Base-by-base conservation (phyloP, 2,113 vertebrate genomes). In the Sclerurus mexicanus region DNA sequence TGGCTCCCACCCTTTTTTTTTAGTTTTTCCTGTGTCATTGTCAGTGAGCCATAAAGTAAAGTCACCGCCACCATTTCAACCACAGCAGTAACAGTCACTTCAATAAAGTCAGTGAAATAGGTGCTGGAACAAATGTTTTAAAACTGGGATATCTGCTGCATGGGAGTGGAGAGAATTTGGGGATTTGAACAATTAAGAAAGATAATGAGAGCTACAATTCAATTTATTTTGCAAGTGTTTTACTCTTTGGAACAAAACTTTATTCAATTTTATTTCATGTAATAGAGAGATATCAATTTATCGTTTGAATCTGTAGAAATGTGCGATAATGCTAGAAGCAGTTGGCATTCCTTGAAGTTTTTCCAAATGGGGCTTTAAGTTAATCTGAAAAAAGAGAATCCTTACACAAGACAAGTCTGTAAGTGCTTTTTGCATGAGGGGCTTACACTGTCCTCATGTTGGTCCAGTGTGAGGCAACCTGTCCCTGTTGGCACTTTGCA, bases 371-470 rank as follows among this genome's bases (percentile, higher is more conserved):
- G 46, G 80, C 49, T 88, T 84, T 17, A 89, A 62, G 5, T 72
- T 69, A 39, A 68, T 56, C 85, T 68, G 30, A 60, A 96, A 93
- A 84, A 80, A 62, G 12, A 58, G 33, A 66, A 25, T 58, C 62
- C 53, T 94, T 83, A 53, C 52, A 89, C 20, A 72, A 33, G 30
- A 30, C 56, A 55, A 60, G 56, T 56, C 66, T 85, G 49, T 78
- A 92, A 87, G 64, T 47, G 58, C 31, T 74, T 93, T 62, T 73
- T 80, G 46, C 31, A 14, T 35, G 18, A 91, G 68, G 55, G 93
- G 21, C 60, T 95, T 95, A 83, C 30, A 88, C 59, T 82, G 55
- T 62, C 55, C 80, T 93, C 66, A 10, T 63, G 68, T 90, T 96
- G 66, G 87, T 77, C 87, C 90, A 77, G 30, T n/a, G 35, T 16